Base-by-base conservation (phyloP, 30 jellyfish, hydroid and myxozoan species). In the Rhopilema esculentum region DNA sequence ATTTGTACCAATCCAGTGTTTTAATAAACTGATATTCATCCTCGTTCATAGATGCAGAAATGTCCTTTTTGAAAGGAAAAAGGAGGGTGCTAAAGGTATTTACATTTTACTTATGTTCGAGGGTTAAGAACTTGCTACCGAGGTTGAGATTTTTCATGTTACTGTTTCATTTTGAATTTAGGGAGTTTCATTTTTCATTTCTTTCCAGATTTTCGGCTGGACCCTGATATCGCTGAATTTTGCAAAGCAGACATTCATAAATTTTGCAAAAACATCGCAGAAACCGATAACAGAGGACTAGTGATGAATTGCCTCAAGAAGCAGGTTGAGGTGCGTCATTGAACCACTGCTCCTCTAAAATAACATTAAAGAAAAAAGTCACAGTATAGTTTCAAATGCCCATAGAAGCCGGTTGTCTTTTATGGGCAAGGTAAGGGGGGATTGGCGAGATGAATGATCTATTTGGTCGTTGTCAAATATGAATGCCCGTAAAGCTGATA, bases 21-120 rank as follows among this genome's bases (percentile, higher is more conserved):
- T n/a, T n/a, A n/a, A n/a, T n/a, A 40, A 40, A 40, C 57, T 40
- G 6, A 2, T 40, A 20, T n/a, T 61, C 24, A 50, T 48, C 53
- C 19, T 17, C 25, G 31, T 77, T 28, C 77, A 22, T 67, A 89
- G 97, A 23, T 95, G 99, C 91, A 71, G 96, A 27, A 84, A 80
- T 18, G 80, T 95, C 4, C 82, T 95, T 22, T 67, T 66, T 53
- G 97, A 95, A 87, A 90, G 99, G 32, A 97, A 95, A 70, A 80
- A 84, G 29, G 99, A 95, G 51, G 97, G 89, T 52, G 91, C 97
- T 16, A 89, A 90, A 86, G 97, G 97, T 89, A 74, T 19, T 18
- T 17, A 27, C 40, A 40, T 12, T 40, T 40, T 2, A 12, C 6
- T 12, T 40, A 2, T 12, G 12, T 40, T 40, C 9, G 12, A 40